Percentiles rank a stretch among this genome's conserved stretches.
Evolutionary conservation across 2,113 vertebrate genomes (phyloP).

Genomic region (Oryctolagus cuniculus): DNA sequence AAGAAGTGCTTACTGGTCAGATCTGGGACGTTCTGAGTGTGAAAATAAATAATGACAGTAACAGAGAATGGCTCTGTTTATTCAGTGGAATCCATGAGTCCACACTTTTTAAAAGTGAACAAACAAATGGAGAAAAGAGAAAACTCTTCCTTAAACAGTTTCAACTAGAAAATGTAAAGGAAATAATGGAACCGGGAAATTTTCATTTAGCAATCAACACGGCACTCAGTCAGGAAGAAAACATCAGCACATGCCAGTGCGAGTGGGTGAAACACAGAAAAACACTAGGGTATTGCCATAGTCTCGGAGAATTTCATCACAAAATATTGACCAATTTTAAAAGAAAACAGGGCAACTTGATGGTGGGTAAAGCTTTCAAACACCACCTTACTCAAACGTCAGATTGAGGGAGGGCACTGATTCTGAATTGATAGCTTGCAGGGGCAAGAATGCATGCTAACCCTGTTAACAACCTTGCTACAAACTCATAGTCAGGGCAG

Average conservation of each 20-base stretch:
- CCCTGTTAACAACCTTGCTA: neutral
- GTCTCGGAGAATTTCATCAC: neutral
- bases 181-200: neutral
- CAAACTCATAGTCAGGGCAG: neutral
- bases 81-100: neutral
- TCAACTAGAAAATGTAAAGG: constrained; percentile 20
- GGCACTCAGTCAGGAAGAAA: neutral
- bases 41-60: neutral
- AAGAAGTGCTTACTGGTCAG: neutral
- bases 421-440: neutral
- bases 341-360: neutral
- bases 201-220: neutral
- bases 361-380: neutral
- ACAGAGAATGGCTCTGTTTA: neutral
- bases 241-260: neutral
- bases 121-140: neutral
- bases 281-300: neutral
- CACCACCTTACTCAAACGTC: neutral
- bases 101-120: neutral
- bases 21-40: neutral
- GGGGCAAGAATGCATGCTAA: neutral
- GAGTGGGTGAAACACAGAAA: neutral
- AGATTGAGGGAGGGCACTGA: too few relatives aligned
- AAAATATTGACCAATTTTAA: neutral
- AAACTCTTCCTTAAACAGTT: constrained; percentile 39